Base-by-base conservation (phyloP, 2,113 vertebrate species). In the Chloropsis hardwickii region DNA sequence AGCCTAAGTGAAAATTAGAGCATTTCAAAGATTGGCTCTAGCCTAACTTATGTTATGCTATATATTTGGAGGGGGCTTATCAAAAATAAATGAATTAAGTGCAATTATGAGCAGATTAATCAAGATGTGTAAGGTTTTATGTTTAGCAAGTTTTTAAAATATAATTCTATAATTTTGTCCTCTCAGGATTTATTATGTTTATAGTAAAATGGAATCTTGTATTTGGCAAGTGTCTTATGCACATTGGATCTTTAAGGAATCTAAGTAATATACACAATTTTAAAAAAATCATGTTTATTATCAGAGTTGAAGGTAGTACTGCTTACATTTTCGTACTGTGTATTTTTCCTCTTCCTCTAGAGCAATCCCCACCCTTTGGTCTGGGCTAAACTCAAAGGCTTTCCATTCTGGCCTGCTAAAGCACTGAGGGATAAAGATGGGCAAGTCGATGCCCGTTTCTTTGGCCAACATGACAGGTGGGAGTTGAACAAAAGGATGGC, bases 351-450 rank as follows among this genome's bases (percentile, higher is more conserved):
- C 91, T 97, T 95, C 45, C 81, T 97, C 82, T 98, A 99, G 99
- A 99, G 99, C 98, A 99, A 99, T 96, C 99, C 99, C 44, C 99
- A 99, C 84, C 99, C 99, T 48, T 97, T 99, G 97, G 99, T 99
- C 82, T 99, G 99, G 99, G 99, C 99, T 73, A 99, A 99, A 95
- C 98, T 99, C 79, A 99, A 99, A 98, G 99, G 99, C 25, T 99
- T 99, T 97, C 99, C 99, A 29, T 99, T 99, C 98, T 99, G 99
- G 99, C 99, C 99, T 72, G 99, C 99, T 83, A 99, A 99, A 98
- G 99, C 99, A 87, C 98, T 99, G 97, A 97, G 99, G 78, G 99
- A 99, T 95, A 99, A 99, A 92, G 99, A 99, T 0, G 99, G 99
- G 42, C 99, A 99, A 97, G 99, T 99, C 4, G 99, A 99, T 81